A percentile compares a stretch with the other conserved stretches of the same genome.
Evolutionary conservation across 2,113 vertebrate genomes (phyloP).

Genomic region (Zootoca vivipara): DNA sequence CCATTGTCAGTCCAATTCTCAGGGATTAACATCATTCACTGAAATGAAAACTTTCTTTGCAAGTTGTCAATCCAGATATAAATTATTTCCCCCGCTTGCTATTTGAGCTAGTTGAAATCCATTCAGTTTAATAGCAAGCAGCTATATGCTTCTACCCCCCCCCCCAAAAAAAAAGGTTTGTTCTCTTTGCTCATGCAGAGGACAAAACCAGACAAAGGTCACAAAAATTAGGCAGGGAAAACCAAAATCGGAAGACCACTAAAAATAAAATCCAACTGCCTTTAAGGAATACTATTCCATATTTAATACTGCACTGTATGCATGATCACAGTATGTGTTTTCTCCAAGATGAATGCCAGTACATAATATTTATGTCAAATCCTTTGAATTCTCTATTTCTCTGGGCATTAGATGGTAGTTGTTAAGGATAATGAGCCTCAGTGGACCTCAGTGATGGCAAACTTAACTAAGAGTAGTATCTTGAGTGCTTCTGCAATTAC

Average conservation of each 20-base stretch:
- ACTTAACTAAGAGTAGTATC: not conserved
- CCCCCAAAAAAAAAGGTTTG: slow-evolving; percentile 45
- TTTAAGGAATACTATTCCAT: not conserved
- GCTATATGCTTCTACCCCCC: slow-evolving; percentile 32
- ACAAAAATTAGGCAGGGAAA: not conserved
- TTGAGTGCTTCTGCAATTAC: not conserved
- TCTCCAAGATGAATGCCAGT: not conserved
- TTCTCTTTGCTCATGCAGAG: slow-evolving; percentile 16
- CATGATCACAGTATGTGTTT: not conserved
- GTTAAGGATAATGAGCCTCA: not conserved
- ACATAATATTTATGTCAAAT: not conserved
- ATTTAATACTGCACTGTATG: slow-evolving; percentile 9
- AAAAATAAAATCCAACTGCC: not conserved
- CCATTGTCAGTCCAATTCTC: slow-evolving; percentile 15
- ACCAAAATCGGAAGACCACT: not conserved
- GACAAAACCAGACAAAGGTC: not conserved
- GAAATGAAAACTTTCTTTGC: slow-evolving; percentile 37
- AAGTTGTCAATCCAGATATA: slow-evolving; percentile 8
- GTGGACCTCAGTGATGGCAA: not conserved
- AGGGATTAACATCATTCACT: slow-evolving; percentile 1
- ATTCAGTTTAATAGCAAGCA: not conserved
- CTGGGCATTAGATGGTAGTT: not conserved
- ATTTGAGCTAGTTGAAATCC: slow-evolving; percentile 3
- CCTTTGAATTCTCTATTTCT: not conserved
- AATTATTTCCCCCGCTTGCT: slow-evolving; percentile 1